Conservation (phyloP, 2,113 vertebrate species). For the Elachura formosa region DNA sequence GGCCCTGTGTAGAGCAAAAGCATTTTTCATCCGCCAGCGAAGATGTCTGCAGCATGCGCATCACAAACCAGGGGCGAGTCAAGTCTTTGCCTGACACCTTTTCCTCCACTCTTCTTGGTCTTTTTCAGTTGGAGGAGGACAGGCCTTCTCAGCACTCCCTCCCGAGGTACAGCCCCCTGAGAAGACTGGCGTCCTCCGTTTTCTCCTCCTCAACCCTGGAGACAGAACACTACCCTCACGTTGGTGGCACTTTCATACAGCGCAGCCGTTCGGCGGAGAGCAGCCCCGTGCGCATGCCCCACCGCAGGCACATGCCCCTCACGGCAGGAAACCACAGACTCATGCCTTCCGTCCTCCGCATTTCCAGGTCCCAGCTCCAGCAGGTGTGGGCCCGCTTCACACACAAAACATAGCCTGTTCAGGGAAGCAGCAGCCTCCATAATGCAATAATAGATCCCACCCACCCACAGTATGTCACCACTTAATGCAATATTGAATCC, state of each 20-base stretch:
- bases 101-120: constrained; percentile 95
- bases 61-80: constrained; percentile 75
- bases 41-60: constrained; percentile 70
- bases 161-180: constrained; percentile 94
- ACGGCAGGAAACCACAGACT: constrained; percentile 88
- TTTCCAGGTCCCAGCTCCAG: constrained; percentile 92
- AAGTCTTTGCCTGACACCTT: constrained; percentile 83
- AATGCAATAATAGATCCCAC: constrained; percentile 79
- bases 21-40: constrained; percentile 56
- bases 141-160: constrained; percentile 84
- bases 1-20: constrained; percentile 8
- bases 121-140: constrained; percentile 97
- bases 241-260: constrained; percentile 91
- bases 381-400: constrained; percentile 96
- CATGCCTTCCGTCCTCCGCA: constrained; percentile 91
- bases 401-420: constrained; percentile 89
- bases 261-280: constrained; percentile 98
- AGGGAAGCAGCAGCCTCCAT: constrained; percentile 69
- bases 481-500: constrained; percentile 68
- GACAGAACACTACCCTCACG: constrained; percentile 95
- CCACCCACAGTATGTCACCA: constrained; percentile 58
- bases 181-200: constrained; percentile 98
- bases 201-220: constrained; percentile 98
- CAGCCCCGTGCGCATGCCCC: constrained; percentile 90
- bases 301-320: constrained; percentile 77